These are phyloP conservation scores for Thereva unica DNA, from an alignment of 2,888 invertebrate genomes.

Conservation along the genomic window DNA sequence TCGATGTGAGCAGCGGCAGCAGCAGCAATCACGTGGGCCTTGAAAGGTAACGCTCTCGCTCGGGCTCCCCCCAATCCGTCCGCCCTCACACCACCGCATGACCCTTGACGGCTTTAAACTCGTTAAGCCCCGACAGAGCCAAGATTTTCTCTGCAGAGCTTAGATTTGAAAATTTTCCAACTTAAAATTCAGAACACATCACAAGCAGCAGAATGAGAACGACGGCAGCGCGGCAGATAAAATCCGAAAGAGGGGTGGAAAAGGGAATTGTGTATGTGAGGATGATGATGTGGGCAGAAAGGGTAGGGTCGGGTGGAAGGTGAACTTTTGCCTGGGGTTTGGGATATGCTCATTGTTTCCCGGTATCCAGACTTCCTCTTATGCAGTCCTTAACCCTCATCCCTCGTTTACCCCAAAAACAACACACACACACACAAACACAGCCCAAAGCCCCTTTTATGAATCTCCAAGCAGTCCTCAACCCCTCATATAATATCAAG, in stretches of 20 bases:
- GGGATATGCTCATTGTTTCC: conserved; percentile 25
- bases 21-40: no score
- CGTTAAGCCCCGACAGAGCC: neutral
- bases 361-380: conserved; percentile 1
- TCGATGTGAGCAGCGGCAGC: no score
- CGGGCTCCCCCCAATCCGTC: no score
- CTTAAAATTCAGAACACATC: conserved; percentile 32
- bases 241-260: conserved; percentile 7
- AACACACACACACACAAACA: neutral
- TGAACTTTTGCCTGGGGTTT: neutral
- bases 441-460: conserved; percentile 9
- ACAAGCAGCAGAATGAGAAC: conserved; percentile 22
- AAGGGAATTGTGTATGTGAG: neutral
- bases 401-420: neutral
- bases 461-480: conserved; percentile 27
- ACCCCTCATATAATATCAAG: conserved; percentile 8
- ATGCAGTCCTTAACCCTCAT: neutral
- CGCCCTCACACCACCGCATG: no score
- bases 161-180: conserved; percentile 27
- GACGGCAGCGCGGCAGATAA: conserved; percentile 1
- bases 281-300: no score
- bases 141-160: conserved; percentile 11
- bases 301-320: no score
- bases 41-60: no score
- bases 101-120: no score